phyloP scores from a whole-genome alignment of 2,888 invertebrate genomes.

The Galeopsomyia nigrocyanea region DNA sequence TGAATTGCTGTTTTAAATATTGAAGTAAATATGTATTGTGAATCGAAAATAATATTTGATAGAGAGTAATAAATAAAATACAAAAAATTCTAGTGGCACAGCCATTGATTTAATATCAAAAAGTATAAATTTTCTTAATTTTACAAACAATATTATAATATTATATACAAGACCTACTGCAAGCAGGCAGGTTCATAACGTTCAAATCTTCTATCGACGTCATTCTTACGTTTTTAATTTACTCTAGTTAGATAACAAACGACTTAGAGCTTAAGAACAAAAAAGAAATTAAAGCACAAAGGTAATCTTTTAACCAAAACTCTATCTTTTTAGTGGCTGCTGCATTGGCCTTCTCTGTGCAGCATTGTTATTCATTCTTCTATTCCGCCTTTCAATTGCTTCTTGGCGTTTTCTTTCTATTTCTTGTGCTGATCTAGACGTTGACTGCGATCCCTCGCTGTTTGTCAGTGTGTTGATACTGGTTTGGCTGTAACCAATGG shows the following conservation, averaged over 20 bases:
- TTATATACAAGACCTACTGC: slow-evolving; percentile 39
- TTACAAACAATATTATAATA: slow-evolving; percentile 47
- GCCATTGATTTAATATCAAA: slow-evolving; percentile 46
- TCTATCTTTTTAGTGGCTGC: slow-evolving; percentile 30
- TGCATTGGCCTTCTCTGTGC: slow-evolving; percentile 17
- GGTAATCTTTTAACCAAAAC: background rate
- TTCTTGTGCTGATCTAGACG: slow-evolving; percentile 45
- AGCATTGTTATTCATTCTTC: slow-evolving; percentile 36
- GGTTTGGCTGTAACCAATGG: slow-evolving; percentile 15
- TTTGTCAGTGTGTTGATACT: slow-evolving; percentile 19
- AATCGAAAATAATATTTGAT: too few species aligned
- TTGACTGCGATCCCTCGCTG: slow-evolving; percentile 9
- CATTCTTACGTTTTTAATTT: slow-evolving; percentile 18
- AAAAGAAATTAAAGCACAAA: slow-evolving; percentile 18
- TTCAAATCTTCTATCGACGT: slow-evolving; percentile 16
- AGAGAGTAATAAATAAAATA: background rate
- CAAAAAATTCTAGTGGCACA: slow-evolving; percentile 37
- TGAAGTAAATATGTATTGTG: too few species aligned
- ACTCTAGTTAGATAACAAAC: slow-evolving; percentile 27
- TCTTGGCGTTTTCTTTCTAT: slow-evolving; percentile 47
- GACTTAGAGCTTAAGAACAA: background rate
- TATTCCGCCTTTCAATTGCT: slow-evolving; percentile 44
- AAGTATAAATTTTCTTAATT: slow-evolving; percentile 43
- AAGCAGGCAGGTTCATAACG: slow-evolving; percentile 44
- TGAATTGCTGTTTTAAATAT: too few species aligned